Conservation (phyloP, 2,888 invertebrate species). For the Stratiomys singularior region DNA sequence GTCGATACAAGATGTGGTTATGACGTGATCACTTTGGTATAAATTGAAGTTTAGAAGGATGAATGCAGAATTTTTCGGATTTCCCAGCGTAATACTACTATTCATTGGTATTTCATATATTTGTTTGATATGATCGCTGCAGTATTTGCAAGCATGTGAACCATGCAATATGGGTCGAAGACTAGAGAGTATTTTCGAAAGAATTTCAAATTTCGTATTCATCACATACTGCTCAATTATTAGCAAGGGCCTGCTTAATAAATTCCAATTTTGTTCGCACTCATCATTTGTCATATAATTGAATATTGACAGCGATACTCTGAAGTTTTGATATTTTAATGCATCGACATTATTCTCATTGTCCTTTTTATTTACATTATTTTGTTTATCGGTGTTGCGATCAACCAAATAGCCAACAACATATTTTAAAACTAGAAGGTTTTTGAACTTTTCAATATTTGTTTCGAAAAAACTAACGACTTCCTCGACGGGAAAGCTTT, state of each 20-base stretch:
- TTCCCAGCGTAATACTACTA: slow-evolving; percentile 41
- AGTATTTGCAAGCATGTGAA: slow-evolving; percentile 57
- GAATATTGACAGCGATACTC: slow-evolving; percentile 76
- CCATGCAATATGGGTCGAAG: slow-evolving; percentile 65
- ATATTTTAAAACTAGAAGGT: slow-evolving; percentile 73
- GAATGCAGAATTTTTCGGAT: slow-evolving; percentile 56
- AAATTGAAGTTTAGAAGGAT: slow-evolving; percentile 72
- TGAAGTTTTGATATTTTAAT: slow-evolving; percentile 66
- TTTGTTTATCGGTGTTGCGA: slow-evolving; percentile 57
- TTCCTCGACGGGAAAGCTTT: slow-evolving; percentile 70
- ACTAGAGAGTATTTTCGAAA: slow-evolving; percentile 72
- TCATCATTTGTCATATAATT: slow-evolving; percentile 70
- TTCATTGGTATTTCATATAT: slow-evolving; percentile 58
- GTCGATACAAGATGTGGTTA: slow-evolving; percentile 74
- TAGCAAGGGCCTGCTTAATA: slow-evolving; percentile 76
- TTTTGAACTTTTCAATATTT: slow-evolving; percentile 72
- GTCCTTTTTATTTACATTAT: slow-evolving; percentile 49
- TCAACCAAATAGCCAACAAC: slow-evolving; percentile 72
- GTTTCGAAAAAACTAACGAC: slow-evolving; percentile 72
- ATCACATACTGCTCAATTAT: slow-evolving; percentile 88
- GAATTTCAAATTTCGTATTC: slow-evolving; percentile 81
- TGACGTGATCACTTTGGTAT: slow-evolving; percentile 69
- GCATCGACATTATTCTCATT: slow-evolving; percentile 56
- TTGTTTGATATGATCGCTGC: slow-evolving; percentile 60
- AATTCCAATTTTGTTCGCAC: slow-evolving; percentile 71